Evolutionary conservation across 2,113 vertebrate genomes (phyloP), one percentile per base, ranked within the genome.

Genomic region (Podocnemis expansa): DNA sequence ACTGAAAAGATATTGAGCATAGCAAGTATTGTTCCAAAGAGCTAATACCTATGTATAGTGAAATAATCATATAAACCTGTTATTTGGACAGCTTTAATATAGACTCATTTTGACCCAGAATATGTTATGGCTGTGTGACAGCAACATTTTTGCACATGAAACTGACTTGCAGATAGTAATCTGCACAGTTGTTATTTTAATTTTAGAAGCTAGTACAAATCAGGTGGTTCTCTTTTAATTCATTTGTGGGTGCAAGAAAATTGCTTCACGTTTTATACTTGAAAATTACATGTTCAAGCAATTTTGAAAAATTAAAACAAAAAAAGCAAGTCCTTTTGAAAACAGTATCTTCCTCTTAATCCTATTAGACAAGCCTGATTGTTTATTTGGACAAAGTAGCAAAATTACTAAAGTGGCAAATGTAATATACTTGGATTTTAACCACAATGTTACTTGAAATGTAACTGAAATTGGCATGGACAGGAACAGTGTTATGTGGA

Each of bases 371-470:
- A 91, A 52, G 45, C 4, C 84, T 1, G 0, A 47, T 89, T 0
- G 0, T 0, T 0, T 63, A 75, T 67, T 93, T 89, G 78, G 82
- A 90, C 85, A 89, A 90, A 88, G 38, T 2, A 90, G 51, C 5
- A 93, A 91, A 90, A 94, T 89, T 91, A 89, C 45, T 82, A 93
- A 95, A 91, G 58, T 3, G 5, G 58, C 6, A 82, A 49, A 85
- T 87, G 73, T n/a, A 82, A 93, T 58, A 51, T 51, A 90, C 89
- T 84, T 88, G 67, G 49, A 93, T 96, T 94, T 93, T 54, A 89
- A 84, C 93, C 12, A 93, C 95, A 97, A 84, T 49, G 38, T 91
- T 94, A 58, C 63, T 90, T 87, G 91, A 84, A 90, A 89, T n/a
- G 85, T 93, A 91, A 90, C 84, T 93, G 82, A 96, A 93, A 41